Evolutionary conservation across 2,113 vertebrate genomes (phyloP).

Genomic region (Lampris megalopsis): DNA sequence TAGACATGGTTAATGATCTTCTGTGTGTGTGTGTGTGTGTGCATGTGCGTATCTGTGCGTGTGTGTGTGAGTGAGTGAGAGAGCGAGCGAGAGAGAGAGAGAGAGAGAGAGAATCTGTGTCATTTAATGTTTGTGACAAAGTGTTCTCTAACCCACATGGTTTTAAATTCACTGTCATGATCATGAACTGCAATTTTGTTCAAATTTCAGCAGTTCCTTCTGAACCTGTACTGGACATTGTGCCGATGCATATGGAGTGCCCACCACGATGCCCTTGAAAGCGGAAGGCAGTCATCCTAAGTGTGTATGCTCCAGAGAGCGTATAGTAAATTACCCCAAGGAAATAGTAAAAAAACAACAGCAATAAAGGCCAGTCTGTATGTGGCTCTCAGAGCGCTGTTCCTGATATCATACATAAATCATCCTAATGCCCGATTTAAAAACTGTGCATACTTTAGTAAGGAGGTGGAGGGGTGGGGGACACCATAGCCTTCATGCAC

Average conservation of each 20-base stretch:
- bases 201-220: neutral
- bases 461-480: conserved; percentile 45
- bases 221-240: conserved; percentile 1
- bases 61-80: too few species aligned
- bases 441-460: conserved; percentile 80
- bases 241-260: conserved; percentile 32
- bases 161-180: too few species aligned
- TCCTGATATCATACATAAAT: conserved; percentile 78
- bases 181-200: too few species aligned
- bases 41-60: too few species aligned
- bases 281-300: conserved; percentile 54
- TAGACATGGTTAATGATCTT: too few species aligned
- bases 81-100: too few species aligned
- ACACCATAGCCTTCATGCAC: conserved; percentile 25
- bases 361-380: conserved; percentile 74
- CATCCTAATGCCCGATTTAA: conserved; percentile 79
- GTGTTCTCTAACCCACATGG: too few species aligned
- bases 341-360: conserved; percentile 79
- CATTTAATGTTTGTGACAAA: neutral
- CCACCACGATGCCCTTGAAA: conserved; percentile 78
- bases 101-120: too few species aligned
- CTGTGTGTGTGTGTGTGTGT: too few species aligned
- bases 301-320: conserved; percentile 70
- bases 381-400: conserved; percentile 71
- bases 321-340: conserved; percentile 77